Percentiles rank a stretch among this genome's conserved stretches.
Conservation (phyloP, 64 coral and sea anemone species). For the Porites lutea region DNA sequence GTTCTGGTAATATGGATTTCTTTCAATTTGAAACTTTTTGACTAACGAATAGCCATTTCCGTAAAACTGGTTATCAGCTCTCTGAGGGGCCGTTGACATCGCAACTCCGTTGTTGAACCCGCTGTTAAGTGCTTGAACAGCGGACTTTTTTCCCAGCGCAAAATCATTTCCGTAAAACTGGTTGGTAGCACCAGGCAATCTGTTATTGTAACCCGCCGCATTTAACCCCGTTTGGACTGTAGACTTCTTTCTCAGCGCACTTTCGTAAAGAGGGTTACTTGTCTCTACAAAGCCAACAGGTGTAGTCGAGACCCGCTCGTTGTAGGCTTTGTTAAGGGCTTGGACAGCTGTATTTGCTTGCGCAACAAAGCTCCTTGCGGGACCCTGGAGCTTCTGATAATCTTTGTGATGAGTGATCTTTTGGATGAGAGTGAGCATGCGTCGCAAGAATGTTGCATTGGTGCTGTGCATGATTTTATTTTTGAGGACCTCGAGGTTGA, state of each 20-base stretch:
- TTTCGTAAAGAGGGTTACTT: conserved; percentile 1
- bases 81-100: neutral
- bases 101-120: conserved; percentile 15
- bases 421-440: conserved; percentile 86
- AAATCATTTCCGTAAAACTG: neutral
- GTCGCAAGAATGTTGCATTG: conserved; percentile 79
- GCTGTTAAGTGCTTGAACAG: neutral
- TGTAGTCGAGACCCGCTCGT: conserved; percentile 2
- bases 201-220: neutral
- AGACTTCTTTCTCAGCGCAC: conserved; percentile 12
- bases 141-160: conserved; percentile 12
- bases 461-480: conserved; percentile 86
- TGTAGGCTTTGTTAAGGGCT: conserved; percentile 64
- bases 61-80: conserved; percentile 14
- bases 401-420: conserved; percentile 97
- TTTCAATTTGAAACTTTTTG: conserved; percentile 93
- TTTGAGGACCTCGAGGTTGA: conserved; percentile 86
- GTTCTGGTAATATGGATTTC: conserved; percentile 79
- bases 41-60: conserved; percentile 23
- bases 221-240: neutral
- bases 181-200: neutral
- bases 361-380: conserved; percentile 61
- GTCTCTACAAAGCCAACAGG: neutral
- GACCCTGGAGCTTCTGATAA: conserved; percentile 74
- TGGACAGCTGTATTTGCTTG: conserved; percentile 73